phyloP scores from a whole-genome alignment of 2,113 vertebrate genomes.

The Vidua chalybeata region DNA sequence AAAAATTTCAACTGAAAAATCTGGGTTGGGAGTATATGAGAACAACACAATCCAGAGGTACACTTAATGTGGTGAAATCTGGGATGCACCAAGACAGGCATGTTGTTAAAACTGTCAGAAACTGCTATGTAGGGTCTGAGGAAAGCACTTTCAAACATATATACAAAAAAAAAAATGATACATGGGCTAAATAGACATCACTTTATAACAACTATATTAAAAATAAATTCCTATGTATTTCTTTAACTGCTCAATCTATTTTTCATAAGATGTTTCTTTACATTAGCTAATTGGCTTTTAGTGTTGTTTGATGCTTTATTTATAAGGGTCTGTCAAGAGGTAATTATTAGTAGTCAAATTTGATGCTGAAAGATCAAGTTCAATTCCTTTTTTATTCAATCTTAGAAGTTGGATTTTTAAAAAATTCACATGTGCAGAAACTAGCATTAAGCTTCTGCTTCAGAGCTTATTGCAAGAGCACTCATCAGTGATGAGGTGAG shows the following conservation, averaged over 20 bases:
- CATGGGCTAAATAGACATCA: background rate
- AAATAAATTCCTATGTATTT: background rate
- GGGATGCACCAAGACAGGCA: background rate
- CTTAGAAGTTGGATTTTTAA: background rate
- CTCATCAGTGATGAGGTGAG: background rate
- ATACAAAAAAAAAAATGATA: background rate
- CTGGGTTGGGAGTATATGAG: background rate
- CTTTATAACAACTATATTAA: background rate
- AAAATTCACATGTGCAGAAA: background rate
- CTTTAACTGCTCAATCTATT: background rate
- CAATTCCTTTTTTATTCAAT: conserved; percentile 13
- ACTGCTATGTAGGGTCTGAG: background rate
- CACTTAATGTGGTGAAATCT: background rate
- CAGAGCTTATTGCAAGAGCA: background rate
- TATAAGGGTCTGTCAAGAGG: background rate
- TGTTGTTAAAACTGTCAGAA: background rate
- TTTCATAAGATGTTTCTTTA: background rate
- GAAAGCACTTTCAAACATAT: background rate
- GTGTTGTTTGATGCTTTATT: background rate
- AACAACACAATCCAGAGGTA: background rate
- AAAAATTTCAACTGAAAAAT: background rate
- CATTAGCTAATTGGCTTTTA: background rate
- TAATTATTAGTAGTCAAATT: background rate
- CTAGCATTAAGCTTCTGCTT: background rate
- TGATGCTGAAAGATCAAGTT: conserved; percentile 16